Conservation (phyloP, 1,140 invertebrate genomes). For the Colletes latitarsis region DNA sequence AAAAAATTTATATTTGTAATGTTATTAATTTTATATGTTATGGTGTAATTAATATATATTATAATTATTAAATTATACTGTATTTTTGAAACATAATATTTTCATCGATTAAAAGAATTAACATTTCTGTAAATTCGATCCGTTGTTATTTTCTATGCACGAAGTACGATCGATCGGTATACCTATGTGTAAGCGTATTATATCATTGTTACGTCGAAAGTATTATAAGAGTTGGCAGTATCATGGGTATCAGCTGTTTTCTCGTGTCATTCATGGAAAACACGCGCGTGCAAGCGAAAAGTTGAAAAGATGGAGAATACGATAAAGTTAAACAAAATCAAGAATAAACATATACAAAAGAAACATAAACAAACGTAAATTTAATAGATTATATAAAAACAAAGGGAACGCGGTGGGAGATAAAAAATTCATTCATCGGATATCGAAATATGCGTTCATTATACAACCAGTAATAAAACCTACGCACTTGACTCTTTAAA, state of each 20-base stretch:
- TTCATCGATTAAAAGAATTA: neutral
- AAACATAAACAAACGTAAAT: neutral
- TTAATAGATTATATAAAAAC: neutral
- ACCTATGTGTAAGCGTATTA: neutral
- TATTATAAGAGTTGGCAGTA: neutral
- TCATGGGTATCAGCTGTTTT: slow-evolving; percentile 22
- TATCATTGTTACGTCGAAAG: neutral
- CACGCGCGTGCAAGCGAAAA: neutral
- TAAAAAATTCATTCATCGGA: slow-evolving; percentile 55
- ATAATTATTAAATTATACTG: too few species aligned
- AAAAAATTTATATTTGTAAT: too few species aligned
- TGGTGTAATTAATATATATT: too few species aligned
- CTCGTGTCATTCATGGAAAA: neutral
- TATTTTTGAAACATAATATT: neutral
- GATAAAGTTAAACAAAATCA: neutral
- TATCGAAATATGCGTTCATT: slow-evolving; percentile 44
- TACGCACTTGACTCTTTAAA: slow-evolving; percentile 64
- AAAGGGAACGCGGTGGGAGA: slow-evolving; percentile 1
- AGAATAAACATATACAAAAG: neutral
- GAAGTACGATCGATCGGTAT: neutral
- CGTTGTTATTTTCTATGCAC: neutral
- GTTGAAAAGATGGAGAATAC: neutral
- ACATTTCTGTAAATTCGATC: too few species aligned
- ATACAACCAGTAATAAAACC: slow-evolving; percentile 61
- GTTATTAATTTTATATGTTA: too few species aligned